phyloP scores from a whole-genome alignment of 2,797 vertebrate species.

The Melanotaenia trifasciata region DNA sequence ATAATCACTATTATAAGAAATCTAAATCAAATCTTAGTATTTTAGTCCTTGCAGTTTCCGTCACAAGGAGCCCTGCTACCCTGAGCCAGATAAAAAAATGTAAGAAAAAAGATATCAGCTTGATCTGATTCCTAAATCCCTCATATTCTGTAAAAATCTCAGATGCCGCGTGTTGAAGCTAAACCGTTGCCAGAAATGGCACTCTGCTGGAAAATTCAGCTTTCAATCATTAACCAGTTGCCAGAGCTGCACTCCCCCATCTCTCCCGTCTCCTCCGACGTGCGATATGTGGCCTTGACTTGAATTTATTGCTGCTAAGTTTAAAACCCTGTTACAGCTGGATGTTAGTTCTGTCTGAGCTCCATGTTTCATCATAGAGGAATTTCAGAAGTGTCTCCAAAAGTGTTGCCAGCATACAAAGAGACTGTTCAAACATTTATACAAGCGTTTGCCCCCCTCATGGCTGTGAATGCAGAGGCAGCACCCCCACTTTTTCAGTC shows the following conservation, averaged over 20 bases:
- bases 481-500: slow-evolving; percentile 26
- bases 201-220: slow-evolving; percentile 6
- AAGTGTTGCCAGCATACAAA: slow-evolving; percentile 33
- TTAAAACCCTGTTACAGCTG: slow-evolving; percentile 25
- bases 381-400: slow-evolving; percentile 44
- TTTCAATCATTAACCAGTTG: slow-evolving; percentile 3
- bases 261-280: background rate
- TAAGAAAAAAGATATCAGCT: too few relatives aligned
- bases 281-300: background rate
- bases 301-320: slow-evolving; percentile 22
- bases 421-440: slow-evolving; percentile 75
- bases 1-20: slow-evolving; percentile 27
- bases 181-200: slow-evolving; percentile 17
- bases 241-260: background rate
- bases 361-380: slow-evolving; percentile 27
- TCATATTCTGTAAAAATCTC: slow-evolving; percentile 51
- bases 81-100: background rate
- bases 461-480: slow-evolving; percentile 46
- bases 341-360: slow-evolving; percentile 18
- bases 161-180: slow-evolving; percentile 4
- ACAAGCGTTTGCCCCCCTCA: slow-evolving; percentile 42
- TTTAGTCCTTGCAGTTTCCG: slow-evolving; percentile 14
- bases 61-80: slow-evolving; percentile 24
- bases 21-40: slow-evolving; percentile 29
- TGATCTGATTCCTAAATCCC: background rate